Percentiles rank a stretch among this genome's conserved stretches.
Conservation (phyloP, 2,113 vertebrate genomes). For the Montifringilla adamsi region DNA sequence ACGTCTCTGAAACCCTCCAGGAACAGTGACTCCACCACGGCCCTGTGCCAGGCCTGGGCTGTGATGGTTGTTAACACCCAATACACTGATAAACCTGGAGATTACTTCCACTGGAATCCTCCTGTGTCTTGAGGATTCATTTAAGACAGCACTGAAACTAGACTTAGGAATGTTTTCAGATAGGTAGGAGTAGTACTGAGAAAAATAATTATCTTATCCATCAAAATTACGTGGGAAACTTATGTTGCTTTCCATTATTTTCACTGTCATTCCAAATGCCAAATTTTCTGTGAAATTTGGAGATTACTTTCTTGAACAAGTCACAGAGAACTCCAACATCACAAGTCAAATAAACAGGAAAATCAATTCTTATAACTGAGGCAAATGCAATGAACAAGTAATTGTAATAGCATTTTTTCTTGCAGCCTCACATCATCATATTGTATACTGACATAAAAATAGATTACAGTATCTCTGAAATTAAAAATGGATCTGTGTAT, state of each 20-base stretch:
- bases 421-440: constrained; percentile 32
- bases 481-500: constrained; percentile 73
- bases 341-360: constrained; percentile 64
- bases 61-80: background rate
- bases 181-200: background rate
- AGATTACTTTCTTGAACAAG: constrained; percentile 41
- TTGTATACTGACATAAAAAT: constrained; percentile 66
- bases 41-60: background rate
- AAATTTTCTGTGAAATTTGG: constrained; percentile 47
- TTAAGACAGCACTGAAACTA: background rate
- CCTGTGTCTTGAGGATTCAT: background rate
- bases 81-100: background rate
- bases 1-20: background rate
- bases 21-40: background rate
- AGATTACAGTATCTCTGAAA: constrained; percentile 66
- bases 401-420: constrained; percentile 51
- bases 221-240: background rate
- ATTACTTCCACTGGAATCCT: background rate
- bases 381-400: constrained; percentile 61
- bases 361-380: constrained; percentile 68
- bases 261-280: background rate
- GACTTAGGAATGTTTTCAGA: background rate
- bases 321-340: constrained; percentile 17
- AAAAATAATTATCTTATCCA: constrained; percentile 2
- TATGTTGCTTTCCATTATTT: constrained; percentile 8